Percentiles rank a stretch among this genome's conserved stretches.
phyloP scores from a whole-genome alignment of 2,797 vertebrate species.

The Simalia tracyae region DNA sequence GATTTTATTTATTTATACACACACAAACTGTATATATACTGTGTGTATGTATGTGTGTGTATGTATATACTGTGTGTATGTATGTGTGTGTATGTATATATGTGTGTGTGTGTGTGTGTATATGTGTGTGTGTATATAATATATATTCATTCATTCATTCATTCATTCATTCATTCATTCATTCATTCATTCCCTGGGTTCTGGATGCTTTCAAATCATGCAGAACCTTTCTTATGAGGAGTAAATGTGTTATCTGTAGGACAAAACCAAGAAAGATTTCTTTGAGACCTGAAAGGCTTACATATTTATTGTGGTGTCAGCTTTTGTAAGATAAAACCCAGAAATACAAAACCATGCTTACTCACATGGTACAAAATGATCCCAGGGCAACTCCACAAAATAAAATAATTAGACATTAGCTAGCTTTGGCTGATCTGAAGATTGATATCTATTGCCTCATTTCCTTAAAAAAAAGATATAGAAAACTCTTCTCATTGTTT shows the following conservation, averaged over 20 bases:
- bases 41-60: too few species aligned
- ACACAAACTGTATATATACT: too few species aligned
- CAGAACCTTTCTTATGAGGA: neutral
- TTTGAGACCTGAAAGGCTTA: neutral
- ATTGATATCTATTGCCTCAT: neutral
- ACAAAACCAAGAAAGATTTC: neutral
- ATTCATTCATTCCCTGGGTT: neutral
- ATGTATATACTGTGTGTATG: too few species aligned
- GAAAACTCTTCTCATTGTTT: conserved; percentile 14
- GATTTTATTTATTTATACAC: too few species aligned
- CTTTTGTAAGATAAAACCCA: neutral
- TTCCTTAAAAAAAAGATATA: conserved; percentile 1
- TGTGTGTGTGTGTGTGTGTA: too few species aligned
- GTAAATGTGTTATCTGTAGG: neutral
- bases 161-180: too few species aligned
- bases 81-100: too few species aligned
- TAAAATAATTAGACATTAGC: neutral
- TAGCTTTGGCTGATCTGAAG: neutral
- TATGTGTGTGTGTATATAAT: too few species aligned
- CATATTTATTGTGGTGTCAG: neutral
- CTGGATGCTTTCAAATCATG: neutral
- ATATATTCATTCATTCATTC: too few species aligned
- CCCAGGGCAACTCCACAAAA: neutral
- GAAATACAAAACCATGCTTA: neutral
- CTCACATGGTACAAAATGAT: neutral